These are phyloP conservation scores for Monopterus albus DNA, from an alignment of 2,113 vertebrate genomes.

Conservation along the genomic window DNA sequence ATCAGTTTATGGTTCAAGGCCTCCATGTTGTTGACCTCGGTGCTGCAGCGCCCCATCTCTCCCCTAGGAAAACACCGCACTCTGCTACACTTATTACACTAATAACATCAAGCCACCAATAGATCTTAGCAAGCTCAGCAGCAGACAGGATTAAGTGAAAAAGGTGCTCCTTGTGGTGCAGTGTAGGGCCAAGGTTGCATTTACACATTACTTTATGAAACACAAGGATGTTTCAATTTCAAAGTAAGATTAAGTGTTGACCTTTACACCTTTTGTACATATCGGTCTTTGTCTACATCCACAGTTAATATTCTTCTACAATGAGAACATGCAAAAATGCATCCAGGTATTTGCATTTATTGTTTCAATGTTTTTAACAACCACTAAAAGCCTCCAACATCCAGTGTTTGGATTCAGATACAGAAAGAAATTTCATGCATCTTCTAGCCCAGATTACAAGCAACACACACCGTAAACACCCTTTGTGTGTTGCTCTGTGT, in stretches of 20 bases:
- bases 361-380: constrained; percentile 4
- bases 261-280: constrained; percentile 14
- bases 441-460: neutral
- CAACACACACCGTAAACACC: constrained; percentile 35
- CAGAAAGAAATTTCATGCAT: constrained; percentile 22
- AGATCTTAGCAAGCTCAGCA: neutral
- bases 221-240: constrained; percentile 11
- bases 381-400: neutral
- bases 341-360: neutral
- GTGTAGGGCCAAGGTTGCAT: neutral
- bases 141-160: constrained; percentile 42
- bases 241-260: constrained; percentile 29
- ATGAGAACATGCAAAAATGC: neutral
- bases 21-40: constrained; percentile 29
- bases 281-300: neutral
- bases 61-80: constrained; percentile 32
- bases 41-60: constrained; percentile 9
- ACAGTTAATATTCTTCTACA: neutral
- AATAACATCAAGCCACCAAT: constrained; percentile 24
- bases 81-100: constrained; percentile 53
- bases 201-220: constrained; percentile 32
- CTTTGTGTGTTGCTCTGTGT: constrained; percentile 59
- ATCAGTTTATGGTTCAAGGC: constrained; percentile 33
- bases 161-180: constrained; percentile 57
- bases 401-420: constrained; percentile 42